phyloP scores from a whole-genome alignment of 2,113 vertebrate species.

The Erpornis zantholeuca region DNA sequence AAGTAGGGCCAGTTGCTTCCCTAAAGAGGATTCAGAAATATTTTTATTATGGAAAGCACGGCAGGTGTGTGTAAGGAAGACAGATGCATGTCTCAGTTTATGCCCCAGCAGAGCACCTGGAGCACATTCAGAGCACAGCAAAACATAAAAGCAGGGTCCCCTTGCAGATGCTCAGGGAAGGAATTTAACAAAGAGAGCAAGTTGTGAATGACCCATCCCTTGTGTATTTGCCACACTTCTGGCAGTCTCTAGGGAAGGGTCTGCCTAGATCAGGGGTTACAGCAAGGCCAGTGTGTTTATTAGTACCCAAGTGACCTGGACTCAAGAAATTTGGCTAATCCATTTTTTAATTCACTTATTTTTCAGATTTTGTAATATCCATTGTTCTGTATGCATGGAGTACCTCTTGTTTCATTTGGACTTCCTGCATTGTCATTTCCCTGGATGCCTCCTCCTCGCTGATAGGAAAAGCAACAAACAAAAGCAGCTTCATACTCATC shows the following conservation, averaged over 20 bases:
- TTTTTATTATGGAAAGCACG: background rate
- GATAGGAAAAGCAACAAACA: background rate
- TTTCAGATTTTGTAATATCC: background rate
- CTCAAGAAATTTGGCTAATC: background rate
- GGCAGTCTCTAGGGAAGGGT: background rate
- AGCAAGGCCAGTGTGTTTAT: background rate
- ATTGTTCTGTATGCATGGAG: background rate
- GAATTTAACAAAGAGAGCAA: background rate
- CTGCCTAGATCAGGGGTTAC: background rate
- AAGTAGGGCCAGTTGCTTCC: background rate
- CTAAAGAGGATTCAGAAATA: background rate
- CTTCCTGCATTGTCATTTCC: background rate
- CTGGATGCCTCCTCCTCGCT: background rate
- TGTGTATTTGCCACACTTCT: background rate
- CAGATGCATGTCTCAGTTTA: background rate
- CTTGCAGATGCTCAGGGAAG: background rate
- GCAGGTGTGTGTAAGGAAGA: background rate
- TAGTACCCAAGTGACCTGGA: background rate
- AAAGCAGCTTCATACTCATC: background rate
- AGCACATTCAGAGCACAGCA: background rate
- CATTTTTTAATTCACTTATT: background rate
- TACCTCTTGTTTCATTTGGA: background rate
- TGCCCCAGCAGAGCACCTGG: background rate
- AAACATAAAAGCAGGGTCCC: background rate
- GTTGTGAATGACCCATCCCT: background rate